Evolutionary conservation across 1,140 invertebrate genomes (phyloP), one percentile per base, ranked within the genome.

Genomic region (Drosophila jambulina): DNA sequence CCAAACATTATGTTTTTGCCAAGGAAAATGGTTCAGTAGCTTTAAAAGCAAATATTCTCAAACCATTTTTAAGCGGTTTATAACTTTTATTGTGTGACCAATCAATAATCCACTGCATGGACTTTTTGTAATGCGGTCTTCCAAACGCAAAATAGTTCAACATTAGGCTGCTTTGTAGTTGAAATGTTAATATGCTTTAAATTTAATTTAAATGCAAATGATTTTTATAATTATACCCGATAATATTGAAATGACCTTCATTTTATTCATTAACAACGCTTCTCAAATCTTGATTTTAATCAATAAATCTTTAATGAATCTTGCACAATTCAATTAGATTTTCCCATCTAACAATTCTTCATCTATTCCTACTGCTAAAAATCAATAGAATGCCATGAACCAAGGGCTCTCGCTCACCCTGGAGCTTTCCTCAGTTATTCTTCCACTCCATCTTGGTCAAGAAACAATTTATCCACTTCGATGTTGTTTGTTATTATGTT

Each of bases 381-480:
- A 42, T 40, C 21, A 65, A 70, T 65, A 43, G 62, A 70, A 45
- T 45, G n/a, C 32, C 6, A 43, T 45, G 4, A n/a, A 27, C 34
- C 46, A 48, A 67, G 65, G 65, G 61, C 61, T 53, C 4, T 53
- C 3, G 19, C 51, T 34, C 13, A 27, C 13, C 21, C 19, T 19
- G 19, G 27, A 60, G 36, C 25, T 60, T 59, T 65, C 17, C 17
- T 34, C 3, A 42, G 27, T 21, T 53, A 19, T 29, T 65, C 64
- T 67, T 60, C 43, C 67, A 70, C 68, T 54, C 10, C 25, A 25
- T 34, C 70, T 51, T 54, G 59, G 71, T 40, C 34, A 75, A 63
- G 69, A 75, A 75, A 75, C 57, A 75, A 75, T 76, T 76, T 76
- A 77, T 76, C 61, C 74, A 65, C 58, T 76, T 67, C 53, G 36